These are phyloP conservation scores for Timandra comae DNA, from an alignment of 2,888 invertebrate species.

Conservation along the genomic window DNA sequence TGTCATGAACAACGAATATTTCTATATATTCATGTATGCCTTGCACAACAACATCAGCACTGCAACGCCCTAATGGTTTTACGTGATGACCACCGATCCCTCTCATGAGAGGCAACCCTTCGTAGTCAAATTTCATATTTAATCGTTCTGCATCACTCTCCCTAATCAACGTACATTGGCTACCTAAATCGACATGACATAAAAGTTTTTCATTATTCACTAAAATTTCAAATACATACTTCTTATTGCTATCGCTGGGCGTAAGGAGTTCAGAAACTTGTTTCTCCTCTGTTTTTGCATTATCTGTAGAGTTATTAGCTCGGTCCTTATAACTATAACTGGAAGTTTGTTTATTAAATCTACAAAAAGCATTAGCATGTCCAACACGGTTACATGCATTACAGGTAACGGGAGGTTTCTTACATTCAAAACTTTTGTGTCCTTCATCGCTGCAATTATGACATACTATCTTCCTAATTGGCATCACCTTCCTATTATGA, in stretches of 20 bases:
- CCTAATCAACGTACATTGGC: slow-evolving; percentile 22
- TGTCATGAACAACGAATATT: slow-evolving; percentile 1
- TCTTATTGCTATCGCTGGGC: slow-evolving; percentile 6
- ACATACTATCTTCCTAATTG: slow-evolving; percentile 6
- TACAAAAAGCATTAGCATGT: not conserved
- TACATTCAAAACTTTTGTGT: slow-evolving; percentile 13
- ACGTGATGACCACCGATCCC: no score
- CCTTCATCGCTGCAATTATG: slow-evolving; percentile 17
- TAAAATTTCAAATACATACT: not conserved
- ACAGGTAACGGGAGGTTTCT: slow-evolving; percentile 9
- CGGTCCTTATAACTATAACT: not conserved
- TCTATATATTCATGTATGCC: not conserved
- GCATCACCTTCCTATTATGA: not conserved
- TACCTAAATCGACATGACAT: slow-evolving; percentile 25
- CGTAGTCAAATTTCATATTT: no score
- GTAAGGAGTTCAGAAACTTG: no score
- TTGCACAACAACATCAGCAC: slow-evolving; percentile 2
- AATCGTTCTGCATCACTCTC: slow-evolving; percentile 1
- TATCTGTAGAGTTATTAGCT: not conserved
- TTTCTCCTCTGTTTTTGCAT: not conserved
- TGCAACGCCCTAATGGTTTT: no score
- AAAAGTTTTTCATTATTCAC: not conserved
- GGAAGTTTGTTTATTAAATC: slow-evolving; percentile 2
- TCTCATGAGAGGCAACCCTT: no score
- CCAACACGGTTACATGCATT: slow-evolving; percentile 1